Percentiles rank a stretch among this genome's conserved stretches.
Conservation (phyloP, 2,888 invertebrate genomes). For the Sphinx pinastri region DNA sequence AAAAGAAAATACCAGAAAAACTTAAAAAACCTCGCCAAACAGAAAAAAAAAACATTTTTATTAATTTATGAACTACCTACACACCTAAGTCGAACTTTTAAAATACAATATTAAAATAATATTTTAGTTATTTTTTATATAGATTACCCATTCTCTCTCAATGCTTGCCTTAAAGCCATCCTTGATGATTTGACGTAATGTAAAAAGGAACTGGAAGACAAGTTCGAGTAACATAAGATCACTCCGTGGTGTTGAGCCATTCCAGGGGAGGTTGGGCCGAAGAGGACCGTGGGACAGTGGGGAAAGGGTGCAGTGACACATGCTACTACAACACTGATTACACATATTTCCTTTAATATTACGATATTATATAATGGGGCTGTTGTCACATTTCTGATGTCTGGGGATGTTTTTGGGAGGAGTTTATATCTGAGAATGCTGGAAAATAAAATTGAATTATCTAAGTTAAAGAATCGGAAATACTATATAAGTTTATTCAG, state of each 20-base stretch:
- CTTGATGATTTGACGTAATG: slow-evolving; percentile 22
- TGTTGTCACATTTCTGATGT: slow-evolving; percentile 28
- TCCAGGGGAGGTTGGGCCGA: slow-evolving; percentile 7
- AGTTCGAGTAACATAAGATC: neutral
- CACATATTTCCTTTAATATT: slow-evolving; percentile 54
- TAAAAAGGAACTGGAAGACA: slow-evolving; percentile 5
- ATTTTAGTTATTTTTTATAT: slow-evolving; percentile 46
- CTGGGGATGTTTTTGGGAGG: neutral
- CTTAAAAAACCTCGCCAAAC: slow-evolving; percentile 23
- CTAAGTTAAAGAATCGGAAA: no score
- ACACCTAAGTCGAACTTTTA: slow-evolving; percentile 57
- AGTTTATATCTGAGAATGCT: no score
- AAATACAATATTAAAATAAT: slow-evolving; percentile 64
- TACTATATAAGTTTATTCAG: no score
- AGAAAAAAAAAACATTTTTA: slow-evolving; percentile 31
- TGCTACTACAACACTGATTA: slow-evolving; percentile 73
- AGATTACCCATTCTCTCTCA: slow-evolving; percentile 33
- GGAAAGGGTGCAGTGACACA: slow-evolving; percentile 59
- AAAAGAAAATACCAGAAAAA: slow-evolving; percentile 32
- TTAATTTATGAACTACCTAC: slow-evolving; percentile 74
- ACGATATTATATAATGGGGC: slow-evolving; percentile 36
- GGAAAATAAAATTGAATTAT: no score
- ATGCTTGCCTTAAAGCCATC: slow-evolving; percentile 41
- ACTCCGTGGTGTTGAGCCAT: neutral
- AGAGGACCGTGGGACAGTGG: slow-evolving; percentile 35